Evolutionary conservation across 2,888 invertebrate species (phyloP).

Genomic region (Pharmacophagus antenor): DNA sequence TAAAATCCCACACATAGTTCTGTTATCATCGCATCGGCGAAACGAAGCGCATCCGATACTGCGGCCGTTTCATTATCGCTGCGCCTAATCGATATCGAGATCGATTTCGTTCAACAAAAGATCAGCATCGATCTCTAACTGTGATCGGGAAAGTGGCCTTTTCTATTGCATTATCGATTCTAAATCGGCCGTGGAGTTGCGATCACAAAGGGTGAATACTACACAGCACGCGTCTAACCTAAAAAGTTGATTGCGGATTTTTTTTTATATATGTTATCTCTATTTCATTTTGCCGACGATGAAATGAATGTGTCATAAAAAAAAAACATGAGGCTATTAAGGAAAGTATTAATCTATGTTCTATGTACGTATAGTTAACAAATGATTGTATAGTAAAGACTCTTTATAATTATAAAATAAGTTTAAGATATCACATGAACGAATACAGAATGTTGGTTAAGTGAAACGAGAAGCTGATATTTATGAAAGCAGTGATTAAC

Average conservation of each 20-base stretch:
- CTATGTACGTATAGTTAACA: no score
- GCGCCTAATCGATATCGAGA: slow-evolving; percentile 61
- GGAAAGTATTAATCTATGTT: neutral
- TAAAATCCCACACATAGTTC: slow-evolving; percentile 30
- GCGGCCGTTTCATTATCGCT: slow-evolving; percentile 55
- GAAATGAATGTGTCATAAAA: neutral
- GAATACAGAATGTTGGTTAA: no score
- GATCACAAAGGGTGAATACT: slow-evolving; percentile 49
- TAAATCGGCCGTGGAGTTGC: slow-evolving; percentile 65
- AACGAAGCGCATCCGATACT: slow-evolving; percentile 40
- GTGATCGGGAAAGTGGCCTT: slow-evolving; percentile 69
- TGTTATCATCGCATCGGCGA: slow-evolving; percentile 45
- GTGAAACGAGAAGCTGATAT: no score
- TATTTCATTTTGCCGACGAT: slow-evolving; percentile 27
- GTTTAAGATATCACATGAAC: no score
- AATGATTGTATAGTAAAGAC: no score
- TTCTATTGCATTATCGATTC: slow-evolving; percentile 73
- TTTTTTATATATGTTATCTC: slow-evolving; percentile 25
- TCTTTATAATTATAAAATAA: no score
- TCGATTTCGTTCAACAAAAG: slow-evolving; percentile 73
- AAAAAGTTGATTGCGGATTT: slow-evolving; percentile 34
- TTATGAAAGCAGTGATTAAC: no score
- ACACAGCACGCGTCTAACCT: slow-evolving; percentile 37
- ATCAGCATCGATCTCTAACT: slow-evolving; percentile 73
- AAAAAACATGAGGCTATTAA: neutral